Percentiles rank a stretch among this genome's conserved stretches.
Conservation (phyloP, 2,888 invertebrate species). For the Macrosiphum euphorbiae region DNA sequence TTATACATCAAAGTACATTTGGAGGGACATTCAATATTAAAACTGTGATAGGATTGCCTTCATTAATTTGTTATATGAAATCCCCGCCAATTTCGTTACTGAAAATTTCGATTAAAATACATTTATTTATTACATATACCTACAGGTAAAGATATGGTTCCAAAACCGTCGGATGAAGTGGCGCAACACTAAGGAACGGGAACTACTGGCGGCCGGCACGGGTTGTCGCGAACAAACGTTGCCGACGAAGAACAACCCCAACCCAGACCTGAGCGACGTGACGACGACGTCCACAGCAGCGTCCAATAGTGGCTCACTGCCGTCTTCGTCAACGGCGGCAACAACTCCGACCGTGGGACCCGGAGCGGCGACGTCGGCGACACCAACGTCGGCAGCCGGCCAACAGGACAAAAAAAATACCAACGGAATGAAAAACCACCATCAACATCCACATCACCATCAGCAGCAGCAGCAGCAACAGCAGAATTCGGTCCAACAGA, state of each 20-base stretch:
- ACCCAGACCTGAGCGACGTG: constrained; percentile 91
- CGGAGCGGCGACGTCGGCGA: neutral
- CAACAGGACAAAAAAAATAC: constrained; percentile 27
- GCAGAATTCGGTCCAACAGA: constrained; percentile 20
- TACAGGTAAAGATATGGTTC: constrained; percentile 92
- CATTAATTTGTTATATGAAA: neutral
- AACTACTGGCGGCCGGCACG: constrained; percentile 87
- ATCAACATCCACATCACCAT: neutral
- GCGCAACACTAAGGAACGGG: constrained; percentile 97
- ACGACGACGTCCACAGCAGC: constrained; percentile 71
- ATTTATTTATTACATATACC: constrained; percentile 65
- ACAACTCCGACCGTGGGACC: neutral
- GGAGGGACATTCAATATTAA: neutral
- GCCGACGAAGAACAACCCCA: constrained; percentile 96
- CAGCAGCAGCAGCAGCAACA: neutral
- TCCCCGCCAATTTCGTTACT: neutral
- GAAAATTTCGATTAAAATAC: neutral
- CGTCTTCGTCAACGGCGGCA: neutral
- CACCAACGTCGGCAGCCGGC: neutral
- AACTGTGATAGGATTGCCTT: neutral
- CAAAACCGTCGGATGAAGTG: constrained; percentile 99
- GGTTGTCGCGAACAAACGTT: constrained; percentile 95
- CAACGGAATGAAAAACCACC: neutral
- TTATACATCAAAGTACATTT: neutral
- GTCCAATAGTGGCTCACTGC: neutral